Conservation (phyloP, 2,113 vertebrate genomes). For the human (Homo sapiens) region DNA sequence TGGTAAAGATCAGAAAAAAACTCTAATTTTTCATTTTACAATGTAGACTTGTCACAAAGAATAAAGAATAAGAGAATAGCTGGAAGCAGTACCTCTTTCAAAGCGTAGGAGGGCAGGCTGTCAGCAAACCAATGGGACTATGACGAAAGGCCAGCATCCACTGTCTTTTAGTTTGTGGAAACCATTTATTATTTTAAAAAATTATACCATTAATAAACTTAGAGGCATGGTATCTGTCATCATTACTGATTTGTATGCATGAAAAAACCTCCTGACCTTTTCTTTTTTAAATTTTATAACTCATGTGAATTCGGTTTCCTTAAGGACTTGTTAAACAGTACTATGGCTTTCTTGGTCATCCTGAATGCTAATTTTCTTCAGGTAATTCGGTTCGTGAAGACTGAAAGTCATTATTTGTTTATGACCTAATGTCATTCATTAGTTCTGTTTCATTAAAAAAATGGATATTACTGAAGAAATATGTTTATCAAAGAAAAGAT, state of each 20-base stretch:
- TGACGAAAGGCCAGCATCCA: neutral
- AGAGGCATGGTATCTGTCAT: slow-evolving; percentile 36
- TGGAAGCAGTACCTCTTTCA: neutral
- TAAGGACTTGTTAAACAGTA: slow-evolving; percentile 32
- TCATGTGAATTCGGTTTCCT: neutral
- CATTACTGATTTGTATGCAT: slow-evolving; percentile 53
- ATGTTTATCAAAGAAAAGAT: neutral
- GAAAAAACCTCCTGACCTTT: slow-evolving; percentile 37
- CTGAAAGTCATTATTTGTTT: neutral
- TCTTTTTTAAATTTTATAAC: slow-evolving; percentile 45
- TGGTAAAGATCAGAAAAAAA: neutral
- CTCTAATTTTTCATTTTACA: neutral
- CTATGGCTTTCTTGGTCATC: neutral
- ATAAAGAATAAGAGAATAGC: neutral
- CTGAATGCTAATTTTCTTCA: neutral
- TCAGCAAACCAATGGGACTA: neutral
- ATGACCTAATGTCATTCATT: neutral
- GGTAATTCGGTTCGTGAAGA: neutral
- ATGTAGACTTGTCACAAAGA: neutral
- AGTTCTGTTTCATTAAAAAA: neutral
- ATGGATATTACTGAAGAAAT: neutral
- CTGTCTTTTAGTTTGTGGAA: slow-evolving; percentile 29
- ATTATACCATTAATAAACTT: neutral
- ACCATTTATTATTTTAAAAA: slow-evolving; percentile 22
- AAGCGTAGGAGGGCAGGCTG: neutral